Evolutionary conservation across 2,888 invertebrate genomes (phyloP), one percentile per base, ranked within the genome.

Genomic region (Coecobrya sp.): DNA sequence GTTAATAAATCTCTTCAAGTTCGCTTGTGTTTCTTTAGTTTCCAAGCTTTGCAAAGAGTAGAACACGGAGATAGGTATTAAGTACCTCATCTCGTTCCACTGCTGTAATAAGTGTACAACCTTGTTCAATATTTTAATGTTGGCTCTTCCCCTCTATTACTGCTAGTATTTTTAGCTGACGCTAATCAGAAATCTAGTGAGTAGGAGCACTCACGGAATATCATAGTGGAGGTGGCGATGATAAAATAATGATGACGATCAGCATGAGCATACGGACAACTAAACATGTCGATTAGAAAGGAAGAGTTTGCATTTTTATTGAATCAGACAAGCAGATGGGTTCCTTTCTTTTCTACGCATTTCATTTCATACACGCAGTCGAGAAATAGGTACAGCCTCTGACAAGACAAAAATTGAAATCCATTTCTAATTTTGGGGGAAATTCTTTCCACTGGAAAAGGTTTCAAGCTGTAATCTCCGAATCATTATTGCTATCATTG

Each of bases 251-350:
- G 70, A 70, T 70, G 5, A 70, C 22, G 7, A 42, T 42, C 19
- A 70, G 10, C 65, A 22, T 16, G 27, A 25, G 25, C 65, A 65
- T 25, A 27, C 16, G 36, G 16, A 36, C 25, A 76, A 49, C 13
- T 49, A 49, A 76, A 76, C 70, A 22, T 76, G 76, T 76, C 76
- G 76, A 76, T 76, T 76, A 76, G 45, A 49, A 22, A 49, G 13
- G 22, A 76, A 76, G 22, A 25, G 49, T 76, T 0, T 76, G 76
- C 25, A 49, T 76, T 76, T 76, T 76, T 76, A 49, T 76, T 76
- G 25, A 49, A 25, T 0, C 7, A 25, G 76, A 76, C 45, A 25
- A 49, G 76, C 49, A 76, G 49, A 76, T 25, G 76, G 76, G 45
- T 49, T 42, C 70, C 36, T 5, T 7, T 16, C 16, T 36, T 42